Conservation (phyloP, 1,140 invertebrate genomes). For the Drosophila mojavensis region DNA sequence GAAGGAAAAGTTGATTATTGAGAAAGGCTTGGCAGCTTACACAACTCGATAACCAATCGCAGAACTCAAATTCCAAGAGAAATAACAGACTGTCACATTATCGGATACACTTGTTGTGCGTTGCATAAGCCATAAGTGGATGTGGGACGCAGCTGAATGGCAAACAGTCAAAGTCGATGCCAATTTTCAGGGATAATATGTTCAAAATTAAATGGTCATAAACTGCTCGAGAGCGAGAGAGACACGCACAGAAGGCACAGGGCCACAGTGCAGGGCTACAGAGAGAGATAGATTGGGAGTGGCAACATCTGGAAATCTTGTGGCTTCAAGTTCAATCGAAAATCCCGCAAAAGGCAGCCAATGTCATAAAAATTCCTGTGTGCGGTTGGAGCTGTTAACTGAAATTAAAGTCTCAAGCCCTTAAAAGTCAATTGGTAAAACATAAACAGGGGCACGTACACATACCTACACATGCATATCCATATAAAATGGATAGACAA, state of each 20-base stretch:
- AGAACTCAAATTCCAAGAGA: neutral
- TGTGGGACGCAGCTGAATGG: neutral
- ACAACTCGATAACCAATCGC: too few species aligned
- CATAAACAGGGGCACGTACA: slow-evolving; percentile 29
- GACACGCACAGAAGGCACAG: too few species aligned
- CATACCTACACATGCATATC: neutral
- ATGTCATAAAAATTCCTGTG: slow-evolving; percentile 6
- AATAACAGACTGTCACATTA: neutral
- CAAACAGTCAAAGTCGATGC: slow-evolving; percentile 8
- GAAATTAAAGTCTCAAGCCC: slow-evolving; percentile 17
- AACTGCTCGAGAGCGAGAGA: neutral
- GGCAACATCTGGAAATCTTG: slow-evolving; percentile 1
- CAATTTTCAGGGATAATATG: slow-evolving; percentile 5
- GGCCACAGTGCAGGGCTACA: too few species aligned
- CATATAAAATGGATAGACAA: slow-evolving; percentile 31
- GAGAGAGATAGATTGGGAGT: neutral
- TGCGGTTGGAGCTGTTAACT: slow-evolving; percentile 5
- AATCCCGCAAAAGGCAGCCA: neutral
- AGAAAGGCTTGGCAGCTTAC: too few species aligned
- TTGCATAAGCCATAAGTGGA: slow-evolving; percentile 6
- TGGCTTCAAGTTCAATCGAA: slow-evolving; percentile 3
- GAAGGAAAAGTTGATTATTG: too few species aligned
- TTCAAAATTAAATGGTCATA: slow-evolving; percentile 1
- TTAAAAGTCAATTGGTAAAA: slow-evolving; percentile 39
- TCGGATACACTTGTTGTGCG: neutral